A percentile compares a stretch with the other conserved stretches of the same genome.
Conservation (phyloP, 2,113 vertebrate genomes). For the Amblyopsis rosae region DNA sequence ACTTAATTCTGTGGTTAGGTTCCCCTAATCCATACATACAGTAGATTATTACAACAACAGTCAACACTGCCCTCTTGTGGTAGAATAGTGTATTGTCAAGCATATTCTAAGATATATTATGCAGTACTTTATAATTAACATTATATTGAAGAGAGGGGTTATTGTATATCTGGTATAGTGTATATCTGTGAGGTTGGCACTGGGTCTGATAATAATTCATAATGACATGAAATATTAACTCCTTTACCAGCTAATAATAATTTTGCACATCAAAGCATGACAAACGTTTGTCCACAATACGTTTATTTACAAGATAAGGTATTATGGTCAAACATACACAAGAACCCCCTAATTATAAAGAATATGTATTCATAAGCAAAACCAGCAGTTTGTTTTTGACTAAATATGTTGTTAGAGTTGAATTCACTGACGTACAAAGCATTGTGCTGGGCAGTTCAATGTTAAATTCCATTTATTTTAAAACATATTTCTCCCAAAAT, state of each 20-base stretch:
- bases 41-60: no score
- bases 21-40: no score
- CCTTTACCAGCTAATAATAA: no score
- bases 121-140: no score
- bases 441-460: constrained; percentile 27
- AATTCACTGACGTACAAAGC: constrained; percentile 27
- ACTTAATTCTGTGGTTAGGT: background rate
- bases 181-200: no score
- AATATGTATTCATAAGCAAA: constrained; percentile 56
- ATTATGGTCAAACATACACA: constrained; percentile 62
- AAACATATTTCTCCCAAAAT: constrained; percentile 38
- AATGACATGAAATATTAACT: no score
- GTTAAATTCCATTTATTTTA: constrained; percentile 58
- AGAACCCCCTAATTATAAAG: constrained; percentile 49
- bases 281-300: constrained; percentile 55
- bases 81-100: background rate
- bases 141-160: no score
- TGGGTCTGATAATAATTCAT: no score
- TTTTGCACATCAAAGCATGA: constrained; percentile 39
- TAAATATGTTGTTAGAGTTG: constrained; percentile 44
- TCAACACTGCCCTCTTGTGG: constrained; percentile 55
- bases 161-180: no score
- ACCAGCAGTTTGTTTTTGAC: constrained; percentile 52
- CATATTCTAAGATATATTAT: no score
- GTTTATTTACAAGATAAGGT: constrained; percentile 78